Conservation (phyloP, 2,888 invertebrate genomes). For the Orthosia gothica region DNA sequence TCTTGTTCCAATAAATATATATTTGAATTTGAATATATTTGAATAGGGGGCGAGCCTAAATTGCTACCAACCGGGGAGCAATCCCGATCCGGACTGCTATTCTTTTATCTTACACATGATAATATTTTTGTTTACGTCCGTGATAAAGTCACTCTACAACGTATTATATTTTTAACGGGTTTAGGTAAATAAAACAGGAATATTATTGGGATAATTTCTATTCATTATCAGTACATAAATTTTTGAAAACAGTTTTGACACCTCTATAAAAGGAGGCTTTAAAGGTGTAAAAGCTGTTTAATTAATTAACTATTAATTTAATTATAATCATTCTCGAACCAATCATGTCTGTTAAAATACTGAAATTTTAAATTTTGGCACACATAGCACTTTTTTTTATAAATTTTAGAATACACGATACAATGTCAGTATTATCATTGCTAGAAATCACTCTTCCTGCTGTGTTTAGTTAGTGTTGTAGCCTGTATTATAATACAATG, state of each 20-base stretch:
- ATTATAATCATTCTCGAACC: conserved; percentile 63
- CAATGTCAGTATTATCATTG: conserved; percentile 22
- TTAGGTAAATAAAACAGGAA: conserved; percentile 51
- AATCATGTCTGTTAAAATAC: conserved; percentile 54
- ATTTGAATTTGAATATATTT: too few relatives aligned
- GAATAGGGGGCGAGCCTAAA: too few relatives aligned
- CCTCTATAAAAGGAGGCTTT: conserved; percentile 82
- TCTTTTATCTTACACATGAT: background rate
- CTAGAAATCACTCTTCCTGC: conserved; percentile 29
- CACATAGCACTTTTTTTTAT: conserved; percentile 59
- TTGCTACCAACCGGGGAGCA: too few relatives aligned
- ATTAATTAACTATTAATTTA: conserved; percentile 78
- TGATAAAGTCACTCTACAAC: background rate
- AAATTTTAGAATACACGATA: conserved; percentile 47
- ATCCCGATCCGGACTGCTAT: too few relatives aligned
- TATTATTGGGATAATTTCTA: conserved; percentile 86
- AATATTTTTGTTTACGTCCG: background rate
- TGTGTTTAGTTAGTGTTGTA: conserved; percentile 36
- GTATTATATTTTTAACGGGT: background rate
- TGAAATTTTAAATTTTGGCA: conserved; percentile 75
- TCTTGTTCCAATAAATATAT: too few relatives aligned
- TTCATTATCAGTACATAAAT: conserved; percentile 88
- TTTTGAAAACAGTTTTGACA: conserved; percentile 88
- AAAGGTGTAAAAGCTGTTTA: conserved; percentile 88
- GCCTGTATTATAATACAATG: conserved; percentile 47